Evolutionary conservation across 2,797 vertebrate species (phyloP).

Genomic region (Thamnophis elegans): DNA sequence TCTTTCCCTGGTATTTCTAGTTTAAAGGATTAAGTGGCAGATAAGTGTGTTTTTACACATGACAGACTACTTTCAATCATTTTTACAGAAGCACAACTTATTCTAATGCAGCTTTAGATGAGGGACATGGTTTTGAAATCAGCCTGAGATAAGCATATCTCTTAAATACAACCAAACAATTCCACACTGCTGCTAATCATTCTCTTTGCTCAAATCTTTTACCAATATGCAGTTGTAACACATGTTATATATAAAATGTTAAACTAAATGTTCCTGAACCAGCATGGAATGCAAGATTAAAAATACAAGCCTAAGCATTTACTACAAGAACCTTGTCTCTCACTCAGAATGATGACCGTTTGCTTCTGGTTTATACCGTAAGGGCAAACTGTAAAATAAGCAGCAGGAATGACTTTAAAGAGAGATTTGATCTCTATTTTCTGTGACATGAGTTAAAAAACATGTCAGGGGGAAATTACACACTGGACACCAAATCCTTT

Average conservation of each 20-base stretch:
- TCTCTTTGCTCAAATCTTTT: background rate
- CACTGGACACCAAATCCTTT: conserved; percentile 10
- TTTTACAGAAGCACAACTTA: background rate
- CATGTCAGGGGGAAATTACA: conserved; percentile 35
- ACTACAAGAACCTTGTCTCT: background rate
- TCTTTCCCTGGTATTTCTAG: background rate
- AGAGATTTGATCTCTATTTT: conserved; percentile 49
- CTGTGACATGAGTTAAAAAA: conserved; percentile 43
- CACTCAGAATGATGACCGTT: conserved; percentile 24
- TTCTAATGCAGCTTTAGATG: background rate
- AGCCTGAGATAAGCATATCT: background rate
- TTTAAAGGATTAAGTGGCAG: background rate
- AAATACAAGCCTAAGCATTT: conserved; percentile 25
- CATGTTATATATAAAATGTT: conserved; percentile 5
- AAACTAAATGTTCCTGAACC: background rate
- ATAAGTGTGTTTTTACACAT: background rate
- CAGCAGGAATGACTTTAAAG: conserved; percentile 25
- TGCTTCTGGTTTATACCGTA: conserved; percentile 8
- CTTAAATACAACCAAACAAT: background rate
- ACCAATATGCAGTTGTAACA: background rate
- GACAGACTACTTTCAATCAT: background rate
- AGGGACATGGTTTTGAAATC: background rate
- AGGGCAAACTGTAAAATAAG: conserved; percentile 27
- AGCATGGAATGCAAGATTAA: conserved; percentile 25
- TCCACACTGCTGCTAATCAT: background rate